These are phyloP conservation scores for Aphyosemion australe DNA, from an alignment of 2,113 vertebrate species.

Conservation along the genomic window DNA sequence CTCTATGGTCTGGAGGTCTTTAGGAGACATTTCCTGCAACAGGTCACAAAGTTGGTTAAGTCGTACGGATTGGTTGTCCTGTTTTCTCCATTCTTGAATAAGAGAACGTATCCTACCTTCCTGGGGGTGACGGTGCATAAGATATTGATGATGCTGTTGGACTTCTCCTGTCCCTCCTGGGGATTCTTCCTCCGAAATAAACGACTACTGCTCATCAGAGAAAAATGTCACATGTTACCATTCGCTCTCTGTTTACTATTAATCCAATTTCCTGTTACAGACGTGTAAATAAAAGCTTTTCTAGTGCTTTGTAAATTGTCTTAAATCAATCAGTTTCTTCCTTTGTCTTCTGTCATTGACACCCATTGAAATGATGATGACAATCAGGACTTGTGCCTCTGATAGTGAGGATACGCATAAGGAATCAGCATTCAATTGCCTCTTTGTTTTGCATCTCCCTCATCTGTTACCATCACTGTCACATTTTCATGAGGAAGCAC, in stretches of 20 bases:
- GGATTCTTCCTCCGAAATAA: constrained; percentile 82
- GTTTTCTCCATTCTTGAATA: not conserved
- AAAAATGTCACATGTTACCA: constrained; percentile 26
- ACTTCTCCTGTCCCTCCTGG: constrained; percentile 83
- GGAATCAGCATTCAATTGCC: constrained; percentile 71
- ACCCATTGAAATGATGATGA: constrained; percentile 64
- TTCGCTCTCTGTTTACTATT: not conserved
- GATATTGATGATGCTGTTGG: constrained; percentile 85
- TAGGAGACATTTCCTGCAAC: constrained; percentile 80
- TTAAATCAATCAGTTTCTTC: constrained; percentile 35
- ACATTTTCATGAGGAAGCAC: constrained; percentile 67
- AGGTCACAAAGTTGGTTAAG: not conserved
- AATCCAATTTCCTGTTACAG: constrained; percentile 1
- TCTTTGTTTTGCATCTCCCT: constrained; percentile 74
- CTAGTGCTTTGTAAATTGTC: not conserved
- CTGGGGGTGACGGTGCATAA: constrained; percentile 80
- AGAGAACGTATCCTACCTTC: constrained; percentile 65
- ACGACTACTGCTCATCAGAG: constrained; percentile 69
- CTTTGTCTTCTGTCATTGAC: constrained; percentile 49
- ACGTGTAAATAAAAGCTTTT: not conserved
- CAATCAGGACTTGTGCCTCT: constrained; percentile 68
- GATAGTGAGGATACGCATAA: constrained; percentile 52
- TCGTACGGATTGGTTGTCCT: not conserved
- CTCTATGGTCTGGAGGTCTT: constrained; percentile 83
- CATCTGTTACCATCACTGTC: constrained; percentile 74